Evolutionary conservation across 2,888 invertebrate genomes (phyloP).

Genomic region (Dryococelus australis): DNA sequence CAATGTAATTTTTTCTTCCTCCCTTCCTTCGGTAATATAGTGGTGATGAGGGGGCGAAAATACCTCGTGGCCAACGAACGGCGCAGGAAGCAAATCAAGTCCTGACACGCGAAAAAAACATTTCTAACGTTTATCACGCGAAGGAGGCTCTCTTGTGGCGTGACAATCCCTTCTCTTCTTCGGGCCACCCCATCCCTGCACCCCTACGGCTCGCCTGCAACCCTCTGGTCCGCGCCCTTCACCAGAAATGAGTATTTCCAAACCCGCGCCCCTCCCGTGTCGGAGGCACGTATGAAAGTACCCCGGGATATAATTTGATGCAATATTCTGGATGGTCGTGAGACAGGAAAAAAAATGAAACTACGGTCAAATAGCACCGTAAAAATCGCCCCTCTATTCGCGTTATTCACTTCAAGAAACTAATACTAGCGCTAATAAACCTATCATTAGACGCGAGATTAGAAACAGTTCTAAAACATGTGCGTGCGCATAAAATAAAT

Average conservation of each 20-base stretch:
- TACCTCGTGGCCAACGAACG: not conserved
- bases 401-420: too few species aligned
- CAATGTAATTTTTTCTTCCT: not conserved
- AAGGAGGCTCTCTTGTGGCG: constrained; percentile 3
- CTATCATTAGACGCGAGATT: too few species aligned
- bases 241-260: not conserved
- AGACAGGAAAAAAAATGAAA: too few species aligned
- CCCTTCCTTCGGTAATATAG: not conserved
- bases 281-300: not conserved
- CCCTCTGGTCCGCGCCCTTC: not conserved
- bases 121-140: constrained; percentile 16
- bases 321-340: not conserved
- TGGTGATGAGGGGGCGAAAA: not conserved
- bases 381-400: too few species aligned
- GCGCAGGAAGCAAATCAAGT: constrained; percentile 16
- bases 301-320: not conserved
- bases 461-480: too few species aligned
- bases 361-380: too few species aligned
- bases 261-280: not conserved
- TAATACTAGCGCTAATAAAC: too few species aligned
- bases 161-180: not conserved
- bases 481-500: too few species aligned
- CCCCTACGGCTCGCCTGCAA: not conserved
- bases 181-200: not conserved
- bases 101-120: constrained; percentile 11